Evolutionary conservation across 2,797 vertebrate genomes (phyloP), one percentile per base, ranked within the genome.

Genomic region (Sebastolobus alascanus): DNA sequence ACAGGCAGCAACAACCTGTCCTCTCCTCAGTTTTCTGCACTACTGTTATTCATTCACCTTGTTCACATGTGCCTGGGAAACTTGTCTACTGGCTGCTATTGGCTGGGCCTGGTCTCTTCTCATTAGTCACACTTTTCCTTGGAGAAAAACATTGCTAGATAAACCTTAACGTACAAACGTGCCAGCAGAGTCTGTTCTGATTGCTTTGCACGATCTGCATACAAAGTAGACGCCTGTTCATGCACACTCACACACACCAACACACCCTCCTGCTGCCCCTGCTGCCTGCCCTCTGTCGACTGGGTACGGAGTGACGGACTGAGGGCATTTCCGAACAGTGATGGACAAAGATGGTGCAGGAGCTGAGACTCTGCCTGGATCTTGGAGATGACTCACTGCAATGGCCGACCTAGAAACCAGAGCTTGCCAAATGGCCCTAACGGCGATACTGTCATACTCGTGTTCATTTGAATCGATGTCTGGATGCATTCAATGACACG

Each of bases 381-480:
- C 22, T 63, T 27, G 16, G 50, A 35, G 22, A 58, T 84, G 86
- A 91, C 40, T 90, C 77, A 86, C 37, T 59, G 10, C 18, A 61
- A n/a, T 3, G 64, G 56, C 52, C 84, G 84, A 89, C 82, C 82
- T 72, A 85, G 68, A 72, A 59, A 68, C 33, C 12, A 33, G 29
- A 40, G 25, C 22, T 37, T 63, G 31, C 9, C 68, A 72, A 63
- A 29, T 18, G 1, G n/a, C 55, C 54, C 46, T 6, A 18, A 37
- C 4, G 20, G 16, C 0, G 1, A 29, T 25, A 10, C 22, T 12
- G 16, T 13, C 60, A 10, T 18, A 63, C 22, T 69, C 1, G 1
- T 61, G 54, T 20, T 66, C 8, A 29, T 87, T 66, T 80, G 74
- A 74, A 58, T 25, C 13, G 0, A 40, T 40, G 38, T 31, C 71